A percentile compares a stretch with the other conserved stretches of the same genome.
These are phyloP conservation scores for Pelusios castaneus DNA, from an alignment of 2,113 vertebrate species.

Conservation along the genomic window DNA sequence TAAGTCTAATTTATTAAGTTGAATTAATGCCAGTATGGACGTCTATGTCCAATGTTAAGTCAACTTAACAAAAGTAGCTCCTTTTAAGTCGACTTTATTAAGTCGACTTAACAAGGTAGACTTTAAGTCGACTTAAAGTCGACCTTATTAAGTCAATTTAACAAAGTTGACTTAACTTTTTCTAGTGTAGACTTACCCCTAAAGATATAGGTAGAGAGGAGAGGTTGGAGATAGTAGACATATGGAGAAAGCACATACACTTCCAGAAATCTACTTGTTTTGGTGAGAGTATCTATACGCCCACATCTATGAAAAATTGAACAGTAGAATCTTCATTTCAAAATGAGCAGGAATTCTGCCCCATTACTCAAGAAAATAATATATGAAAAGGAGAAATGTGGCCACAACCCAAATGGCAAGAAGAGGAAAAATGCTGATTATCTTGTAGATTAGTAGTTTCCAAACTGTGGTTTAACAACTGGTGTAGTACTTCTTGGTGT, in stretches of 20 bases:
- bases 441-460: constrained; percentile 26
- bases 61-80: too few relatives aligned
- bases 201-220: not conserved
- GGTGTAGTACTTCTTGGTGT: not conserved
- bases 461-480: not conserved
- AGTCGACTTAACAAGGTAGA: too few relatives aligned
- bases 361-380: not conserved
- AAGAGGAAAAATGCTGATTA: constrained; percentile 22
- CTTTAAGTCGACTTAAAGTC: too few relatives aligned
- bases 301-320: not conserved
- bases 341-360: not conserved
- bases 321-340: not conserved
- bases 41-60: too few relatives aligned
- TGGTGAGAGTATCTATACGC: not conserved
- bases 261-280: not conserved
- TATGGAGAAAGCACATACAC: not conserved
- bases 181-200: too few relatives aligned
- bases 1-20: too few relatives aligned
- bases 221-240: not conserved
- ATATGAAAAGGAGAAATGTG: not conserved
- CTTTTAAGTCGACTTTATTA: too few relatives aligned
- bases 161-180: too few relatives aligned
- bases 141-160: too few relatives aligned
- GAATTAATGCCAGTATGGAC: too few relatives aligned
- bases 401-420: not conserved